A percentile compares a stretch with the other conserved stretches of the same genome.
phyloP scores from a whole-genome alignment of 2,113 vertebrate species.

The Pristiophorus japonicus region DNA sequence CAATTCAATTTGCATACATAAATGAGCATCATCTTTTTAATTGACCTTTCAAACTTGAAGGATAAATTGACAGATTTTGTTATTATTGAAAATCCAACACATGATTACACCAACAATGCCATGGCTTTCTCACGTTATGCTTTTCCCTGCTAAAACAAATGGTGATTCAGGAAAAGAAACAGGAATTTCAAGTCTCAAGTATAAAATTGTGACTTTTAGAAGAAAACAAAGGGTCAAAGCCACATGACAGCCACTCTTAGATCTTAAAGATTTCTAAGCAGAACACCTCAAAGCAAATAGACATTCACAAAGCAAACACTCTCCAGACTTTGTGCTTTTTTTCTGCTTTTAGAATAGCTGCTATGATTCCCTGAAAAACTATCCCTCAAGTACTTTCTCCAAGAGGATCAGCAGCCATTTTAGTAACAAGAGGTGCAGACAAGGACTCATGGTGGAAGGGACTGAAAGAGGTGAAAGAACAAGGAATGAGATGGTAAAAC shows the following conservation, averaged over 20 bases:
- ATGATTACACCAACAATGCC: background rate
- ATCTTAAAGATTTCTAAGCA: background rate
- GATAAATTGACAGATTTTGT: background rate
- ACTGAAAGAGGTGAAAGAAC: background rate
- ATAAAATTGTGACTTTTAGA: background rate
- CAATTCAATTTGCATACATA: background rate
- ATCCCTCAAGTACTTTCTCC: background rate
- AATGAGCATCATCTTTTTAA: background rate
- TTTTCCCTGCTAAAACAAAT: background rate
- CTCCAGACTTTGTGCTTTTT: background rate
- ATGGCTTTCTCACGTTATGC: background rate
- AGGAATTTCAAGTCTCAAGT: background rate
- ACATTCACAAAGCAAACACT: background rate
- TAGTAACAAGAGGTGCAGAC: background rate
- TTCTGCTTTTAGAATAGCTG: background rate
- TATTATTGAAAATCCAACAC: background rate
- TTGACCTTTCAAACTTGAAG: background rate
- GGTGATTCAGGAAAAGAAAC: background rate
- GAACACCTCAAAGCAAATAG: slow-evolving; percentile 8
- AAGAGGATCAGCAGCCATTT: background rate
- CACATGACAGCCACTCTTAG: background rate
- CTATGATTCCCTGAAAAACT: background rate
- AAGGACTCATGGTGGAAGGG: background rate
- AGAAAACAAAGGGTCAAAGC: background rate
- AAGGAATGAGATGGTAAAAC: background rate